phyloP scores from a whole-genome alignment of 2,888 invertebrate genomes.

The Schizaphis graminum region DNA sequence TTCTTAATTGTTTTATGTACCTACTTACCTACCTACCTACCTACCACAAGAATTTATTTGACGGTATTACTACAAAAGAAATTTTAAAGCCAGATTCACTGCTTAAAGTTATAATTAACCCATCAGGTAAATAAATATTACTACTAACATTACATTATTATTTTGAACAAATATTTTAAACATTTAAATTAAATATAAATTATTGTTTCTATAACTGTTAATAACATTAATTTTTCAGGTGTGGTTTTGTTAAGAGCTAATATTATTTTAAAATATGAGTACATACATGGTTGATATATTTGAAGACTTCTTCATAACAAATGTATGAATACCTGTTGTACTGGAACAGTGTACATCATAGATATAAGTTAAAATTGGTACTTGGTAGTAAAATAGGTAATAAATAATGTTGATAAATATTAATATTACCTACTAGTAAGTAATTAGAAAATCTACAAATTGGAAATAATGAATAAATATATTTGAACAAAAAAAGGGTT shows the following conservation, averaged over 20 bases:
- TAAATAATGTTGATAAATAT: not conserved
- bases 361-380: not conserved
- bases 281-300: not conserved
- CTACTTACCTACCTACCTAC: not conserved
- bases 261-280: slow-evolving; percentile 28
- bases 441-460: not conserved
- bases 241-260: slow-evolving; percentile 46
- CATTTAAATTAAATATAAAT: not conserved
- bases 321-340: slow-evolving; percentile 8
- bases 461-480: not conserved
- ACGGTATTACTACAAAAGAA: not conserved
- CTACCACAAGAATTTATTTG: slow-evolving; percentile 46
- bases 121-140: slow-evolving; percentile 62
- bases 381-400: not conserved
- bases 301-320: not conserved
- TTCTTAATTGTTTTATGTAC: not conserved
- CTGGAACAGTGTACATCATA: slow-evolving; percentile 2
- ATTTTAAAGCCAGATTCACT: slow-evolving; percentile 43
- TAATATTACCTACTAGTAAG: not conserved
- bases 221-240: slow-evolving; percentile 19
- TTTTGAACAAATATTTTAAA: not conserved
- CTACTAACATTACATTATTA: not conserved
- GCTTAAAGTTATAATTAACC: slow-evolving; percentile 64
- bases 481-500: not conserved
- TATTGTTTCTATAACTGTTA: not conserved